Percentiles rank a stretch among this genome's conserved stretches.
These are phyloP conservation scores for Trachelus stipa DNA, from an alignment of 2,888 invertebrate species.

Conservation along the genomic window DNA sequence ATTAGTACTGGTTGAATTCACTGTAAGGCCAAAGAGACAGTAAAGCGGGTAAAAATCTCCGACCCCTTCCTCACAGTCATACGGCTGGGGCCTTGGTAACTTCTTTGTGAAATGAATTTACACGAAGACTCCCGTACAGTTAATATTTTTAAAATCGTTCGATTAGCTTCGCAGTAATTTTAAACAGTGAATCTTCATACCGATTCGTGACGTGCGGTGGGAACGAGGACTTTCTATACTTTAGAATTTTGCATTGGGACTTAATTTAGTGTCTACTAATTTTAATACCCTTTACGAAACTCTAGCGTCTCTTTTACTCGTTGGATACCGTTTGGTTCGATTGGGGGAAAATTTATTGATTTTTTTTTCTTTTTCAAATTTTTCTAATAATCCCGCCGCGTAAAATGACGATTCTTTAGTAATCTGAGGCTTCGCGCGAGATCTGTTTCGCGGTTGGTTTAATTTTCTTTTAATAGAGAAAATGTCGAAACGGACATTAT, in stretches of 20 bases:
- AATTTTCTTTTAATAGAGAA: neutral
- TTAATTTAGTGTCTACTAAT: neutral
- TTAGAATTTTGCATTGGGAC: neutral
- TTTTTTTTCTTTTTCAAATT: neutral
- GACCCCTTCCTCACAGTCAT: conserved; percentile 40
- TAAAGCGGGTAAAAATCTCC: conserved; percentile 35
- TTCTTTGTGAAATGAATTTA: neutral
- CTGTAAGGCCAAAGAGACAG: conserved; percentile 67
- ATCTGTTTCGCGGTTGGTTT: neutral
- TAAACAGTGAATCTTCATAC: neutral
- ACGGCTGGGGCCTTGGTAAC: conserved; percentile 28
- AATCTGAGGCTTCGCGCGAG: conserved; percentile 63
- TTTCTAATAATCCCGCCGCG: conserved; percentile 50
- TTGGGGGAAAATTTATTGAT: neutral
- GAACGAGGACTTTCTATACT: neutral
- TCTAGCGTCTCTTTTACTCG: neutral
- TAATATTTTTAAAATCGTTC: neutral
- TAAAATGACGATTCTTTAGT: conserved; percentile 64
- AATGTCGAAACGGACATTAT: neutral
- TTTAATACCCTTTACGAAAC: neutral
- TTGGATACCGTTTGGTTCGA: neutral
- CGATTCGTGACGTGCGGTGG: neutral
- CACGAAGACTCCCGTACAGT: neutral
- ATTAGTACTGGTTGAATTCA: conserved; percentile 52
- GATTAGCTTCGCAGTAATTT: neutral